Conservation (phyloP, 2,888 invertebrate genomes). For the Cepaea hortensis region DNA sequence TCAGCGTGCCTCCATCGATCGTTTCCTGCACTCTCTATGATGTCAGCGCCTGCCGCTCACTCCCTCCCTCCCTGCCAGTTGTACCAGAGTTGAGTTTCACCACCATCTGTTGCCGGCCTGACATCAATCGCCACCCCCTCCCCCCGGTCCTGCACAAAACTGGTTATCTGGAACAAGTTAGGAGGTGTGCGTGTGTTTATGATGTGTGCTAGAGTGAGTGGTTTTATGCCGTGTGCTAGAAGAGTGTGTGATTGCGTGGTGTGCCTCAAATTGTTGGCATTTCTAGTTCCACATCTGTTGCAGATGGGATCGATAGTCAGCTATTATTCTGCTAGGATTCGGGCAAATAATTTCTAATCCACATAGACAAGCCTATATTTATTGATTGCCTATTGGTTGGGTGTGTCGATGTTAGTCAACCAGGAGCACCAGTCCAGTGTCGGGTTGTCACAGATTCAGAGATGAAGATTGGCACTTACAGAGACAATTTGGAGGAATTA, state of each 20-base stretch:
- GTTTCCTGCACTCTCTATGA: neutral
- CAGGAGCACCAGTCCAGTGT: too few relatives aligned
- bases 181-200: too few relatives aligned
- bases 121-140: neutral
- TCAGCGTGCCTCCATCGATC: constrained; percentile 14
- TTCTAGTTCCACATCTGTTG: constrained; percentile 19
- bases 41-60: neutral
- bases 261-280: constrained; percentile 29
- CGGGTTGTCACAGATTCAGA: too few relatives aligned
- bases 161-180: constrained; percentile 14
- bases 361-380: neutral
- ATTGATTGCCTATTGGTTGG: neutral
- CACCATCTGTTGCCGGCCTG: constrained; percentile 23
- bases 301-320: neutral
- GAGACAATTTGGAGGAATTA: too few relatives aligned
- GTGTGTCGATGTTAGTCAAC: too few relatives aligned
- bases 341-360: neutral
- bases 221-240: too few relatives aligned
- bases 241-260: neutral
- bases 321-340: neutral
- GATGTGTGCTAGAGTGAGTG: too few relatives aligned
- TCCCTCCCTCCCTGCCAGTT: neutral
- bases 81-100: neutral
- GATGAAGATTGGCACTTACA: too few relatives aligned
- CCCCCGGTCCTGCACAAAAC: neutral